phyloP scores from a whole-genome alignment of 92 coral and sea anemone genomes.

The Phenganax subtilis region DNA sequence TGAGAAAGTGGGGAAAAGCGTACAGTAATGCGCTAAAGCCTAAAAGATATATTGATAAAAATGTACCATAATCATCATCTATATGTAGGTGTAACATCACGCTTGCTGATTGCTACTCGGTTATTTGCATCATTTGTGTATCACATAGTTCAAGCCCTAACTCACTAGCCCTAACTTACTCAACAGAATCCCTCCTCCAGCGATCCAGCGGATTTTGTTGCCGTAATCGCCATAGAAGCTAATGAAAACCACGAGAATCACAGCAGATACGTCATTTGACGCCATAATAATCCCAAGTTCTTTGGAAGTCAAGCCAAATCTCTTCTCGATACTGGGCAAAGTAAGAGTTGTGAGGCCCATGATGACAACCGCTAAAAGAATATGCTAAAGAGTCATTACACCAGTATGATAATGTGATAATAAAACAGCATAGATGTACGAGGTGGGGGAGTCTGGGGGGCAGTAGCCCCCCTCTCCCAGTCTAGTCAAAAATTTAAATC shows the following conservation, averaged over 20 bases:
- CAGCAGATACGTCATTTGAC: conserved; percentile 76
- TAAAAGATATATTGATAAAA: conserved; percentile 1
- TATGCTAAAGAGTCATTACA: too few species aligned
- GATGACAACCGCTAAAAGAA: conserved; percentile 56
- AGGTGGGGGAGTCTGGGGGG: too few species aligned
- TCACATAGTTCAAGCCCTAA: too few species aligned
- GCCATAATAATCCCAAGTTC: conserved; percentile 82
- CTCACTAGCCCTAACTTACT: conserved; percentile 41
- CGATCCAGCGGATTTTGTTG: conserved; percentile 88
- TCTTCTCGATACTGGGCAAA: conserved; percentile 72
- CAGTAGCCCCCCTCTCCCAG: too few species aligned
- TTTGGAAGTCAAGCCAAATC: conserved; percentile 70
- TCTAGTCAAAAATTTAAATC: too few species aligned
- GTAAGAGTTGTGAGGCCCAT: conserved; percentile 67
- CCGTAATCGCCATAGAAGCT: conserved; percentile 90
- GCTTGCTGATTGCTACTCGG: too few species aligned
- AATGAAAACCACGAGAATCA: conserved; percentile 64
- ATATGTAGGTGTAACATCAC: too few species aligned
- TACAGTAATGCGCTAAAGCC: conserved; percentile 63
- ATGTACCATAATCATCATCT: too few species aligned
- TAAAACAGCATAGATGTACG: too few species aligned
- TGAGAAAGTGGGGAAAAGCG: conserved; percentile 66
- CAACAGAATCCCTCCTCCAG: conserved; percentile 69
- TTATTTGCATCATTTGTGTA: too few species aligned
- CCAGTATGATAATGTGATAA: too few species aligned